Evolutionary conservation across 1,140 invertebrate genomes (phyloP).

Genomic region (Drosophila orena): DNA sequence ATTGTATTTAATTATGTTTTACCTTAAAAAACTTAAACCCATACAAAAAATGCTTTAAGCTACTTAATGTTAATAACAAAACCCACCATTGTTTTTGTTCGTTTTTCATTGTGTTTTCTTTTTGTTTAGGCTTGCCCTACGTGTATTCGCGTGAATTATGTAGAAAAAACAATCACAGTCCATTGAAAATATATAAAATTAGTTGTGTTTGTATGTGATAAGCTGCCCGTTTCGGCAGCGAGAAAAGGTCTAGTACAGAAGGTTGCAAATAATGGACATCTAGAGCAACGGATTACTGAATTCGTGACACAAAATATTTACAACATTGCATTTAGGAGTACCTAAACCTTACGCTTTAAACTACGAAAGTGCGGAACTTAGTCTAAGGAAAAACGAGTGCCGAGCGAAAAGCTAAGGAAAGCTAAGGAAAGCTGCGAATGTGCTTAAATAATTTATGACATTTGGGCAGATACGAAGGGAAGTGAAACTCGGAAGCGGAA

Average conservation of each 20-base stretch:
- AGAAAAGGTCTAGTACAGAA: constrained; percentile 44
- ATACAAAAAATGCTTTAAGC: constrained; percentile 79
- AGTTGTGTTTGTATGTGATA: constrained; percentile 59
- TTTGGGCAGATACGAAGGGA: constrained; percentile 30
- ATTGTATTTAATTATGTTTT: constrained; percentile 78
- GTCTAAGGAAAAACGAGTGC: constrained; percentile 45
- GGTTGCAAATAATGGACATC: constrained; percentile 47
- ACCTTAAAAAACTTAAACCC: constrained; percentile 82
- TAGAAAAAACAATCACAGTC: constrained; percentile 81
- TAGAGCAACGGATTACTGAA: constrained; percentile 37
- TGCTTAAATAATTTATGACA: constrained; percentile 82
- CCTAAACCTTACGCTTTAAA: constrained; percentile 76
- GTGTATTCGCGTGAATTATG: constrained; percentile 60
- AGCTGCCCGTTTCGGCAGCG: constrained; percentile 51
- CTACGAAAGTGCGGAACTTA: constrained; percentile 73
- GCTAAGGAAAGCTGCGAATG: constrained; percentile 51
- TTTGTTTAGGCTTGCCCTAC: constrained; percentile 37
- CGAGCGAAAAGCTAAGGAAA: constrained; percentile 42
- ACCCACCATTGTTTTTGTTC: constrained; percentile 69
- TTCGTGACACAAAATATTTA: constrained; percentile 68
- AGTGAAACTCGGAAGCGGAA: constrained; percentile 8
- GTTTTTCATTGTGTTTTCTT: constrained; percentile 44
- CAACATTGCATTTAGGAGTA: constrained; percentile 76
- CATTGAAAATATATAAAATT: constrained; percentile 82
- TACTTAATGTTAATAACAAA: constrained; percentile 75